Base-by-base conservation (phyloP, 2,797 vertebrate species). In the Sorex maritimensis region DNA sequence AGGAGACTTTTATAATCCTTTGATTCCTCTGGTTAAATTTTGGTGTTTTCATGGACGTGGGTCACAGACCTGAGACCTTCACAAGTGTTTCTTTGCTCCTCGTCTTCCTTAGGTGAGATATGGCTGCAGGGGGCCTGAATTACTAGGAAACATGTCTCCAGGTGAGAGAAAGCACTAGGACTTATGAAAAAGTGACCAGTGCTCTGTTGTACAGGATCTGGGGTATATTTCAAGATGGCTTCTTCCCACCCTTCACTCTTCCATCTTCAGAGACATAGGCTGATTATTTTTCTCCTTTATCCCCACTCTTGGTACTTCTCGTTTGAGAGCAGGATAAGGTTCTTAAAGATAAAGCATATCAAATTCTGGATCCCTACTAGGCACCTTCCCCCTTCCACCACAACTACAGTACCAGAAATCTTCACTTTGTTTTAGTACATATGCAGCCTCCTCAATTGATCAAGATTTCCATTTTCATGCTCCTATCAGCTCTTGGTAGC, bases 11-110 rank as follows among this genome's bases (percentile, higher is more conserved):
- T 86, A 17, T 46, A 75, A 74, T 24, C 12, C 7, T 49, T 30
- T 0, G 1, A 24, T 34, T 24, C 12, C 7, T 49, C 24, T 0
- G 1, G 15, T 34, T 30, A 61, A 72, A 13, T 41, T 9, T 6
- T 21, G 52, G 67, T 71, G 30, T 72, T 74, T 23, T 21, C 44
- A n/a, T 86, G 28, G 84, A 41, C 8, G 30, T 49, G 41, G 8
- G n/a, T 30, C 44, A 8, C 26, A 6, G 4, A 9, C 12, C 49
- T 75, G 44, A 14, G 24, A n/a, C 2, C 13, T 46, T 86, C 21
- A 46, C 52, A 74, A 74, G 58, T 46, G 26, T 44, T 86, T 46
- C 69, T 61, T 86, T 38, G n/a, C 52, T 24, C 14, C n/a, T 7
- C 12, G 7, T 65, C 46, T 12, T 24, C 11, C 38, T 30, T 61